Evolutionary conservation across 1,140 invertebrate genomes (phyloP).

Genomic region (Zaprionus gabonicus): DNA sequence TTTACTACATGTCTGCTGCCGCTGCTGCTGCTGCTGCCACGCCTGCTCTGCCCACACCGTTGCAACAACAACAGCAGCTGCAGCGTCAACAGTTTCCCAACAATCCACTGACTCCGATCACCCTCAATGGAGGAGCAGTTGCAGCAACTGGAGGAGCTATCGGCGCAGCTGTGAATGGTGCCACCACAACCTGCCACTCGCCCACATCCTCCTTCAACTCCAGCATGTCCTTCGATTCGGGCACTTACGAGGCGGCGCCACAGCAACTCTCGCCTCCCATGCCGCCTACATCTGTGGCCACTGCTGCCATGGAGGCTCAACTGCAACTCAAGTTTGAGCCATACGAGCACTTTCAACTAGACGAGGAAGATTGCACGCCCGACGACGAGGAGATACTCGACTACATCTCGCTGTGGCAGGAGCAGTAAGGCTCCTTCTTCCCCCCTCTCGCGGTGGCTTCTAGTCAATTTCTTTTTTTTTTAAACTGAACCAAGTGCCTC

Average conservation of each 20-base stretch:
- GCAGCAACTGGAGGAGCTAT: neutral
- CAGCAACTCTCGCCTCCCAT: slow-evolving; percentile 60
- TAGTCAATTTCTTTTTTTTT: slow-evolving; percentile 59
- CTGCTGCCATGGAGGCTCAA: slow-evolving; percentile 43
- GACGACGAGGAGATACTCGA: slow-evolving; percentile 96
- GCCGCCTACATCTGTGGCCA: slow-evolving; percentile 55
- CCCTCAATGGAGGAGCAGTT: slow-evolving; percentile 61
- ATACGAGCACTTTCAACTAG: slow-evolving; percentile 90
- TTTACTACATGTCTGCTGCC: slow-evolving; percentile 11
- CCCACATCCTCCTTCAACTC: slow-evolving; percentile 93
- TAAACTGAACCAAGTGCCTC: slow-evolving; percentile 73
- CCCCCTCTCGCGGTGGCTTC: slow-evolving; percentile 51
- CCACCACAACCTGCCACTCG: slow-evolving; percentile 84
- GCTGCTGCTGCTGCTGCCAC: slow-evolving; percentile 1
- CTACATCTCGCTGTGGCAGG: slow-evolving; percentile 94
- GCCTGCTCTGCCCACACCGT: slow-evolving; percentile 72
- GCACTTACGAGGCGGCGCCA: slow-evolving; percentile 81
- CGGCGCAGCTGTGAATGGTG: too few relatives aligned
- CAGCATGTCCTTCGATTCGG: slow-evolving; percentile 87
- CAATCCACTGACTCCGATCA: slow-evolving; percentile 63
- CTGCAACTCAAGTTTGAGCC: slow-evolving; percentile 86
- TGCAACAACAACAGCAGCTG: slow-evolving; percentile 77
- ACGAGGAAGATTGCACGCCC: slow-evolving; percentile 88
- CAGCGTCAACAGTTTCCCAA: slow-evolving; percentile 70
- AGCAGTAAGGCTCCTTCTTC: slow-evolving; percentile 84